Evolutionary conservation across 2,888 invertebrate species (phyloP).

Genomic region (Mantis religiosa): DNA sequence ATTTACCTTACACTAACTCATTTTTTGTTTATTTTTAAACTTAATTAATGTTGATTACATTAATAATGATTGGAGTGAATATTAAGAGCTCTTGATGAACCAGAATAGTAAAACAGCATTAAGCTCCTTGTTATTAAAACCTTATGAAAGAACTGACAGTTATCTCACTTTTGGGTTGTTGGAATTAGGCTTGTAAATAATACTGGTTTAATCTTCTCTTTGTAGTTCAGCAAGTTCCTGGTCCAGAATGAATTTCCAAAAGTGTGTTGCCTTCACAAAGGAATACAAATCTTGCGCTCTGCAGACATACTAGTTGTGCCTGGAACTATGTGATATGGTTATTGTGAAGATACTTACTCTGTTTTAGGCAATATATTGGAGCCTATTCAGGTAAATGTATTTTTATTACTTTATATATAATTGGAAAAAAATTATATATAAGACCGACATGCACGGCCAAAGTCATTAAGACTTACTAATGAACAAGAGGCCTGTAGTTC

Average conservation of each 20-base stretch:
- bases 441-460: too few species aligned
- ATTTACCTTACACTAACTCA: too few species aligned
- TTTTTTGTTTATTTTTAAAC: too few species aligned
- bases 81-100: too few species aligned
- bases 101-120: too few species aligned
- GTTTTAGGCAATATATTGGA: not conserved
- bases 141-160: too few species aligned
- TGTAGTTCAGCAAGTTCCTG: conserved; percentile 81
- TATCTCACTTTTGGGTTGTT: not conserved
- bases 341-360: not conserved
- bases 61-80: too few species aligned
- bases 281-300: conserved; percentile 67
- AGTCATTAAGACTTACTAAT: too few species aligned
- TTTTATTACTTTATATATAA: not conserved
- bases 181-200: conserved; percentile 20
- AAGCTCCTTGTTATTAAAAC: too few species aligned
- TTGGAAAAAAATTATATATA: not conserved
- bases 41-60: too few species aligned
- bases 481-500: too few species aligned
- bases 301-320: conserved; percentile 48
- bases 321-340: conserved; percentile 33
- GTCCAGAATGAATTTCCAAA: conserved; percentile 71
- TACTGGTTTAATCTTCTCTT: conserved; percentile 31
- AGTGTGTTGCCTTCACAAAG: conserved; percentile 84
- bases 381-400: not conserved